Base-by-base conservation (phyloP, 2,888 invertebrate genomes). In the Caenorhabditis japonica region DNA sequence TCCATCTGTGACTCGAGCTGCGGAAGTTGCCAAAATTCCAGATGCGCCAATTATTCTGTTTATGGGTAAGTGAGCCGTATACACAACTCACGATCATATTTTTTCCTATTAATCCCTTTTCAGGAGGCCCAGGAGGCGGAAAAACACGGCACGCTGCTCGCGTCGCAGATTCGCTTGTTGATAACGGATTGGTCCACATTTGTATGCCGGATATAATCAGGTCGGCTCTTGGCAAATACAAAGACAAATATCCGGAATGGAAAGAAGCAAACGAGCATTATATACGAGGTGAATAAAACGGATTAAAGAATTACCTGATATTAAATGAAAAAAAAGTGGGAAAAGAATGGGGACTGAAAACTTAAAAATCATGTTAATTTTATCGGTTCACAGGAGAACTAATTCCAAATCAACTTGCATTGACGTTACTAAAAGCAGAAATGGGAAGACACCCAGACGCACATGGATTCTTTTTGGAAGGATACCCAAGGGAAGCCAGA, bases 111-210 rank as follows among this genome's bases (percentile, higher is more conserved):
- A n/a, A n/a, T 17, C 15, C n/a, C 3, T n/a, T 36, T 81, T 34
- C 52, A 87, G 87, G 87, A 10, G 87, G 87, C 1, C 87, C 87
- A 0, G 87, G 87, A n/a, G 87, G 86, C 1, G 83, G 83, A 0
- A 88, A 88, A 64, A 86, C 87, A 12, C 68, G 83, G 4, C 83
- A 85, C 47, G 87, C 86, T 0, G 77, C 84, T 10, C 76, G 75
- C 38, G 81, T 87, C 5, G 78, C 75, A 4, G 46, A 66, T 13
- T 56, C 78, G 2, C 51, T 80, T 8, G 27, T 46, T n/a, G 78
- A 79, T 33, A 59, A 75, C 38, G 86, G 86, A 1, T 76, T 87
- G 30, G 82, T 87, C 0, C 87, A 87, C 72, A 83, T 87, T 51
- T 88, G 85, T 60, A 84, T 87, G 84, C 87, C 87, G 15, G 83